Base-by-base conservation (phyloP, 2,888 invertebrate genomes). In the Drosophila yooni region DNA sequence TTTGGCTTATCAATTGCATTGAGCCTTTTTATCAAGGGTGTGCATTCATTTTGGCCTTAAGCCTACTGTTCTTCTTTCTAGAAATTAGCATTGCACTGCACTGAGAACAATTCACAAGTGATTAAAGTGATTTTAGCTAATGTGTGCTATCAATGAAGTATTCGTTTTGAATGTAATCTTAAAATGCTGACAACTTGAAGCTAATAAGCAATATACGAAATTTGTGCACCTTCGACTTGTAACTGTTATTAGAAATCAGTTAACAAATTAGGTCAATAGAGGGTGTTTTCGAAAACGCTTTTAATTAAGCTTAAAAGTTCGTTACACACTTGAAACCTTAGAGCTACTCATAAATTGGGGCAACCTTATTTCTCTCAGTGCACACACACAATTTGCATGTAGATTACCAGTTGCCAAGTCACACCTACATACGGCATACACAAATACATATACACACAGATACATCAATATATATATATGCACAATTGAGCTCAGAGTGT, bases 1-100 rank as follows among this genome's bases (percentile, higher is more conserved):
- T 89, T 87, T 90, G 68, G 81, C 88, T 89, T 87, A 89, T 78
- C 79, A 87, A 90, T 90, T 81, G 83, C 79, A 67, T 53, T 75
- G 64, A 69, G 80, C 64, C 78, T 61, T 82, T 78, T 66, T 70
- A 63, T 74, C 67, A 67, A 70, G 54, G 59, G 53, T 60, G 65
- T 69, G 68, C 64, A 67, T 63, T 38, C 82, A 64, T 59, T 70
- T 81, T 68, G 54, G 63, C 50, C 21, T 43, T 83, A 85, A 74
- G 70, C 72, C 80, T 48, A 76, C 74, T 68, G 69, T 72, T 56
- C 56, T 25, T 25, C 48, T 33, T 54, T 43, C 52, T 43, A 27
- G 60, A 75, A 76, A 82, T 74, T 72, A 71, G 76, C 78, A 72
- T 67, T 31, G 31, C 31, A 21, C 2, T 77, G 29, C 89, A 85